Percentiles rank a stretch among this genome's conserved stretches.
Conservation (phyloP, 1,140 invertebrate species). For the Drosophila prosaltans region DNA sequence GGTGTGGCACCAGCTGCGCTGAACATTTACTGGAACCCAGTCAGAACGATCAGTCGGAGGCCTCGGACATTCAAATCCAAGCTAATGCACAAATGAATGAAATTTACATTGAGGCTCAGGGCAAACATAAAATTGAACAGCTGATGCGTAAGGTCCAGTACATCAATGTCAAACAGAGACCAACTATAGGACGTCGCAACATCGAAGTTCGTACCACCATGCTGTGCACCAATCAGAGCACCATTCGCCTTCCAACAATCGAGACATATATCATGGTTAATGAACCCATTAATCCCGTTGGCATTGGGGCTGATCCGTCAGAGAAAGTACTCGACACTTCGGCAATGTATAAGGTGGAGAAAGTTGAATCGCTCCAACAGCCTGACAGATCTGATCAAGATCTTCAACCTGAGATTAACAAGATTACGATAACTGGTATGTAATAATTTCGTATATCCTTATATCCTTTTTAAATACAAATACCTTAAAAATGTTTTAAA, state of each 20-base stretch:
- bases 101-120: conserved; percentile 95
- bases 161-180: conserved; percentile 94
- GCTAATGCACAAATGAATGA: conserved; percentile 89
- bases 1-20: conserved; percentile 77
- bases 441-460: background rate
- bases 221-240: conserved; percentile 84
- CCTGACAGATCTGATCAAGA: conserved; percentile 36
- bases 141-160: conserved; percentile 95
- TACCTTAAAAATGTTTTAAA: too few relatives aligned
- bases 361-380: conserved; percentile 13
- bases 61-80: conserved; percentile 53
- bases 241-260: conserved; percentile 71
- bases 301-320: conserved; percentile 24
- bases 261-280: conserved; percentile 83
- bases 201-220: conserved; percentile 92
- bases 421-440: conserved; percentile 53
- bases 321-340: conserved; percentile 9
- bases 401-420: background rate
- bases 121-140: conserved; percentile 94
- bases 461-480: too few relatives aligned
- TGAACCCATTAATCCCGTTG: conserved; percentile 38
- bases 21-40: conserved; percentile 64
- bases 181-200: conserved; percentile 95
- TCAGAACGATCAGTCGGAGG: conserved; percentile 32
- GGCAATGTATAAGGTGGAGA: conserved; percentile 23